These are phyloP conservation scores for Planococcus citri DNA, from an alignment of 1,140 invertebrate species.

Conservation along the genomic window DNA sequence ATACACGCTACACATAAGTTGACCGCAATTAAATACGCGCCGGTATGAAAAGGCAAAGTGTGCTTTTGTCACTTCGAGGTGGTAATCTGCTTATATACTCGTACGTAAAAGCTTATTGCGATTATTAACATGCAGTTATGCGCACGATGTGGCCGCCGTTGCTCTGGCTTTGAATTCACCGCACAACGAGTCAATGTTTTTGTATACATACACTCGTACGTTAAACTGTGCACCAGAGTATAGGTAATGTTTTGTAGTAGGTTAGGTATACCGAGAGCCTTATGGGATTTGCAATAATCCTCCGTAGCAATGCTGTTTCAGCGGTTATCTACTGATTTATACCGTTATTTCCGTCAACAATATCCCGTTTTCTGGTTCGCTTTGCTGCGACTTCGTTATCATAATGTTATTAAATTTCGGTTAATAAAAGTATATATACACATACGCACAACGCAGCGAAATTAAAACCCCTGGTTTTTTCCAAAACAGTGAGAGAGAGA, in stretches of 20 bases:
- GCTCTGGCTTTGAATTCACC: neutral
- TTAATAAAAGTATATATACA: neutral
- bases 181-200: neutral
- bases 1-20: too few relatives aligned
- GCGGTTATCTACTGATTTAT: conserved; percentile 6
- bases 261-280: conserved; percentile 5
- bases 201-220: too few relatives aligned
- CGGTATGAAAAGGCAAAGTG: too few relatives aligned
- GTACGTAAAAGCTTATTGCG: neutral
- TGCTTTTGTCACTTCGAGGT: too few relatives aligned
- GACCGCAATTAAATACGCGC: too few relatives aligned
- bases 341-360: neutral
- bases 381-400: conserved; percentile 1
- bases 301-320: neutral
- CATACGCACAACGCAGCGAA: too few relatives aligned
- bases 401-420: conserved; percentile 8
- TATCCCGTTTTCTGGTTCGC: neutral
- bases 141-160: neutral
- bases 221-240: neutral
- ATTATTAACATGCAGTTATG: neutral
- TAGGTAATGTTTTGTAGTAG: neutral
- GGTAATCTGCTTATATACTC: neutral
- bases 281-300: neutral
- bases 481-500: too few relatives aligned
- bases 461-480: neutral